Evolutionary conservation across 30 jellyfish, hydroid and myxozoan species (phyloP), one percentile per base, ranked within the genome.

Genomic region (Turritopsis rubra): DNA sequence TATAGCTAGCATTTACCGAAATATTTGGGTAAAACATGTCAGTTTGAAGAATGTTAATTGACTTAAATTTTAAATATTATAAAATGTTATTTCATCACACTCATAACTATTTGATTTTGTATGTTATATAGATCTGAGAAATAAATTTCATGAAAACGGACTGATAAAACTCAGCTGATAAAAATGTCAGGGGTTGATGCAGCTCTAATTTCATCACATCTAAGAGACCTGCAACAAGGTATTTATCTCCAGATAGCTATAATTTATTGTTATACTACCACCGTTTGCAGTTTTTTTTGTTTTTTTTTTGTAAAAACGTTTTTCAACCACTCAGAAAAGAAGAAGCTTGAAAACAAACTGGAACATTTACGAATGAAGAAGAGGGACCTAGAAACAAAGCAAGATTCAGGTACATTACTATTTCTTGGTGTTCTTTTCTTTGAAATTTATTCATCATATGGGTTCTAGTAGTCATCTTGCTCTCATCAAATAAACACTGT

Each of bases 261-360:
- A 13, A 5, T 41, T 3, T 41, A 13, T 41, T 41, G 60, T 41
- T 3, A 3, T 3, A 41, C 9, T 13, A 3, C 13, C 9, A 5
- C 5, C 9, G 60, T 41, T 41, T 41, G 5, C 5, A 3, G 13
- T 41, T 41, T 5, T 41, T 41, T 41, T 41, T 41, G 5, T 3
- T 41, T 3, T 41, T 41, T 5, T 41, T 41, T 41, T 41, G 60
- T 41, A 41, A 41, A 41, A 41, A 41, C 60, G 5, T 41, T 41
- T 5, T 3, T 68, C 5, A 26, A 22, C 22, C 21, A 21, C 22
- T 75, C 22, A 77, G 85, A 77, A 29, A 77, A 77, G 72, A 77
- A 77, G 25, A 77, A 77, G 72, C 71, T 77, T 17, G 85, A 77
- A 77, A 77, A 77, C 28, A 77, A 77, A 77, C 85, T 77, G 0